Evolutionary conservation across 1,140 invertebrate genomes (phyloP), one percentile per base, ranked within the genome.

Genomic region (Drosophila miranda): DNA sequence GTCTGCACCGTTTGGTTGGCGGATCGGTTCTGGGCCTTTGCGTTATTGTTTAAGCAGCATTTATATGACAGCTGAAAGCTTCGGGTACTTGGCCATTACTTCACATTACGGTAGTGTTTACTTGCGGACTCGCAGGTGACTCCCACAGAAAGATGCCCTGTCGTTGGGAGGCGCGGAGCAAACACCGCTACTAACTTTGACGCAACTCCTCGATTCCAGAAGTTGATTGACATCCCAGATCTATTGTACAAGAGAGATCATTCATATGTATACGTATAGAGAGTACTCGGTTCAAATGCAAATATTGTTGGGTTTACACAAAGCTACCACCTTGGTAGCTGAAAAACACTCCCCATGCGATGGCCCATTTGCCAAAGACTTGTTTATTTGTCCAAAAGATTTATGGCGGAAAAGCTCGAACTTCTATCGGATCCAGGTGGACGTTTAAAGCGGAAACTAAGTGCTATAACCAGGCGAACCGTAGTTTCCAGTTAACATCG

Each of bases 31-130:
- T 86, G 84, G 53, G 51, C 45, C 59, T 62, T n/a, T 28, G 26
- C 59, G 55, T 71, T 59, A 70, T 80, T 64, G 70, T 64, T 72
- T 75, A 68, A 52, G 62, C 69, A 48, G 68, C 78, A 71, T 86
- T 87, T 86, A 86, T 84, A 83, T 44, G 61, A 78, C 42, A 42
- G 55, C 52, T 42, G 16, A 34, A 44, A 54, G 62, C 53, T 60
- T 57, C 51, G 45, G 30, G 8, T 52, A 51, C 51, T 52, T 54
- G 5, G 62, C 57, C 44, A 8, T 4, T 0, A 0, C 16, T 69
- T 81, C 56, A 81, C 70, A n/a, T 2, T 3, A 53, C 21, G 23
- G 51, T 23, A 19, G 34, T 49, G 38, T 30, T 58, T 26, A 23
- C 0, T 11, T 11, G 34, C 34, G 66, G 62, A 42, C 21, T 21